phyloP scores from a whole-genome alignment of 2,113 vertebrate genomes.

The Pleuronectes platessa region DNA sequence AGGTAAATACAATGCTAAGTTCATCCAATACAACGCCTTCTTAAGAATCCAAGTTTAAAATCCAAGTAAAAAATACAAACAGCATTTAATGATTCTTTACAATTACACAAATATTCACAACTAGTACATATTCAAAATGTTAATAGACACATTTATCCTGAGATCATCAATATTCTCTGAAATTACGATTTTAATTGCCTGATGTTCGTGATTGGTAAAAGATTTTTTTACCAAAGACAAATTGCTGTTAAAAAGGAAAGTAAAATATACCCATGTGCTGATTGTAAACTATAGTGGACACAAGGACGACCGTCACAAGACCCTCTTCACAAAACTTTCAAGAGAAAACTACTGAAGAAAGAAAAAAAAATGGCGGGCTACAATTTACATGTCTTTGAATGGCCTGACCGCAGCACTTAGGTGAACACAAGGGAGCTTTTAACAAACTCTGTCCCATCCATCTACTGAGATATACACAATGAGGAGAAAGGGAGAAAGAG shows the following conservation, averaged over 20 bases:
- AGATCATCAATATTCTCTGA: too few species aligned
- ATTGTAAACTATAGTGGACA: neutral
- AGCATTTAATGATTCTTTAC: too few species aligned
- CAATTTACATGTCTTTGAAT: constrained; percentile 47
- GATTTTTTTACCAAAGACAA: neutral
- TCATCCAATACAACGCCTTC: too few species aligned
- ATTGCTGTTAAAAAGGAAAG: neutral
- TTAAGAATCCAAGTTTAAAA: too few species aligned
- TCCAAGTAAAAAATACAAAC: too few species aligned
- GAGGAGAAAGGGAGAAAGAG: constrained; percentile 36
- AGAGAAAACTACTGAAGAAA: constrained; percentile 33
- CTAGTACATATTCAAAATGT: too few species aligned
- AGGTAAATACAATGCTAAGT: too few species aligned
- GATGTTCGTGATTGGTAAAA: too few species aligned
- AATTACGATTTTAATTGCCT: too few species aligned
- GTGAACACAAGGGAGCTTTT: constrained; percentile 67
- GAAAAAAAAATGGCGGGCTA: neutral
- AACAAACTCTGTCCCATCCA: constrained; percentile 54
- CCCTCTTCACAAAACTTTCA: constrained; percentile 15
- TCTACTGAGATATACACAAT: constrained; percentile 51
- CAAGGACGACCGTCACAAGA: constrained; percentile 1
- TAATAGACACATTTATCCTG: too few species aligned
- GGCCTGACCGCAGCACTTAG: constrained; percentile 51
- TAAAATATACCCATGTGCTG: neutral
- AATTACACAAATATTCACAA: too few species aligned